Conservation (phyloP, 2,113 vertebrate genomes). For the Phalacrocorax pelagicus region DNA sequence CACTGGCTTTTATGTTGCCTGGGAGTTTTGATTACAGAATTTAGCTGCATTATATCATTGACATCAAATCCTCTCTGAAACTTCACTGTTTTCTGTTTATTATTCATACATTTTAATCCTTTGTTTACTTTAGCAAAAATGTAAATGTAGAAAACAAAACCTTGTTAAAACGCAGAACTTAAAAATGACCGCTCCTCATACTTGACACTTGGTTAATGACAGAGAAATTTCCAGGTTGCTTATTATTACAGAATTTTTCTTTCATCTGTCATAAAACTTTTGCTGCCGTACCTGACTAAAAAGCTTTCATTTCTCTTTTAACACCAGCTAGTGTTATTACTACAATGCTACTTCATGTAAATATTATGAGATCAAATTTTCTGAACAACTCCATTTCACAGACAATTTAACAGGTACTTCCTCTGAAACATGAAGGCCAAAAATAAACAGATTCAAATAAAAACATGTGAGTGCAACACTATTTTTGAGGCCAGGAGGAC, state of each 20-base stretch:
- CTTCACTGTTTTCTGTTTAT: neutral
- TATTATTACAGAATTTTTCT: neutral
- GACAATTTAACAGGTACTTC: neutral
- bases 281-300: neutral
- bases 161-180: neutral
- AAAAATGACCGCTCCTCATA: neutral
- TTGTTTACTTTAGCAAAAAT: slow-evolving; percentile 36
- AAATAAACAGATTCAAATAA: neutral
- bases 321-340: neutral
- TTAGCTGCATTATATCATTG: slow-evolving; percentile 28
- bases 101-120: slow-evolving; percentile 29
- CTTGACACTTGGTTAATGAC: neutral
- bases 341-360: slow-evolving; percentile 5
- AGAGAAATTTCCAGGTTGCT: neutral
- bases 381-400: neutral
- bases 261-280: neutral
- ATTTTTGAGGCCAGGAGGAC: neutral
- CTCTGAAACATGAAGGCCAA: neutral
- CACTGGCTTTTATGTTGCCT: slow-evolving; percentile 17
- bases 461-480: neutral
- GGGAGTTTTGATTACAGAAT: slow-evolving; percentile 19
- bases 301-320: neutral
- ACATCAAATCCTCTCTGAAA: slow-evolving; percentile 24
- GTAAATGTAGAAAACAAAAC: slow-evolving; percentile 32
- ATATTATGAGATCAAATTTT: slow-evolving; percentile 41